Evolutionary conservation across 2,888 invertebrate genomes (phyloP).

Genomic region (Luperina nickerlii): DNA sequence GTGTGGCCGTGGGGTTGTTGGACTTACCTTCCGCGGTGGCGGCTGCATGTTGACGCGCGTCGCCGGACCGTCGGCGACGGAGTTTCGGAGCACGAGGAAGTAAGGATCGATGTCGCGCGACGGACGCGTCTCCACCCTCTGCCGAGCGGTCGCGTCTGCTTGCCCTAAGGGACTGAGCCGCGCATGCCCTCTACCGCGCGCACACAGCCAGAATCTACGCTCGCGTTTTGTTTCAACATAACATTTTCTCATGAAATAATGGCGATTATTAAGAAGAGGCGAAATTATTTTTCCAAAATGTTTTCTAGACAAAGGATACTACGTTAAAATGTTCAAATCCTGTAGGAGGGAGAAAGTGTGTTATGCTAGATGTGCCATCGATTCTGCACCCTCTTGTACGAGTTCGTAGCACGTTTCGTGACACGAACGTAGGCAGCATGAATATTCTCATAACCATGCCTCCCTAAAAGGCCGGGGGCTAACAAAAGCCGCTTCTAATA

Average conservation of each 20-base stretch:
- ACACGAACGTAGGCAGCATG: neutral
- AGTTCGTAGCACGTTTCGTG: constrained; percentile 27
- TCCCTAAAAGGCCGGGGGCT: constrained; percentile 23
- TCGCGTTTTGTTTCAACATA: constrained; percentile 1
- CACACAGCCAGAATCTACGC: constrained; percentile 49
- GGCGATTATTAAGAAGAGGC: neutral
- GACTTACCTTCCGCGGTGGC: constrained; percentile 95
- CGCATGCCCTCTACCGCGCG: constrained; percentile 69
- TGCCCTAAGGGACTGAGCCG: constrained; percentile 60
- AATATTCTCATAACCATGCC: neutral
- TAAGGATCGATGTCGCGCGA: constrained; percentile 75
- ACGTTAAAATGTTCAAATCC: neutral
- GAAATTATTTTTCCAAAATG: no score
- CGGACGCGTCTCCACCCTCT: constrained; percentile 73
- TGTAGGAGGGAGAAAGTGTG: neutral
- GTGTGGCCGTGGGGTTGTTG: constrained; percentile 4
- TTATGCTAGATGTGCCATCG: neutral
- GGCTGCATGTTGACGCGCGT: constrained; percentile 92
- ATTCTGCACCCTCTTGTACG: neutral
- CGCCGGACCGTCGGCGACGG: constrained; percentile 56
- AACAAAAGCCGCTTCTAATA: neutral
- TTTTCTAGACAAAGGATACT: neutral
- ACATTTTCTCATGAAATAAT: neutral
- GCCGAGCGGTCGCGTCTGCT: constrained; percentile 68
- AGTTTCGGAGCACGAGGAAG: constrained; percentile 43